Evolutionary conservation across 2,888 invertebrate genomes (phyloP).

Genomic region (Nemurella pictetii): DNA sequence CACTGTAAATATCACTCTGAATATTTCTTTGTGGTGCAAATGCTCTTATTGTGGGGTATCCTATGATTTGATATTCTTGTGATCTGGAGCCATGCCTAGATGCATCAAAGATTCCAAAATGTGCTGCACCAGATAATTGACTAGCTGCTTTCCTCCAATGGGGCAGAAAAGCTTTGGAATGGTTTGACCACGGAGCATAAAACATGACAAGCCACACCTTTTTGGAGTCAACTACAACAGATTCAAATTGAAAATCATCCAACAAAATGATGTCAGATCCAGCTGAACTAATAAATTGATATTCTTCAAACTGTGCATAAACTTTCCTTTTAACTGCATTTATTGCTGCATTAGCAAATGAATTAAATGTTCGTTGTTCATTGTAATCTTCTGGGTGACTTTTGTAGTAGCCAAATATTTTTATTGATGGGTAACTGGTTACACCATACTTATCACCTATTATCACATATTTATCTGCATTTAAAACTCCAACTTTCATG

Average conservation of each 20-base stretch:
- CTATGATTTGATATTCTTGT: conserved; percentile 81
- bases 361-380: conserved; percentile 82
- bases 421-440: conserved; percentile 93
- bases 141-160: conserved; percentile 95
- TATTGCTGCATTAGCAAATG: conserved; percentile 81
- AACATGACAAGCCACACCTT: conserved; percentile 98
- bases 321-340: conserved; percentile 74
- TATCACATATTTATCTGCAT: conserved; percentile 86
- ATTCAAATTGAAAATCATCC: conserved; percentile 95
- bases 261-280: conserved; percentile 79
- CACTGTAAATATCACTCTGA: conserved; percentile 84
- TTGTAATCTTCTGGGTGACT: conserved; percentile 80
- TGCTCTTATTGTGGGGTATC: conserved; percentile 95
- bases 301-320: conserved; percentile 67
- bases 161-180: conserved; percentile 94
- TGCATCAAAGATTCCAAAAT: conserved; percentile 94
- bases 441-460: conserved; percentile 80
- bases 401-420: conserved; percentile 88
- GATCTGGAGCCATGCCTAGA: conserved; percentile 86
- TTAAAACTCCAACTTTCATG: conserved; percentile 90
- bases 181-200: conserved; percentile 96
- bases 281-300: conserved; percentile 43
- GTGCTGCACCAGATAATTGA: conserved; percentile 93
- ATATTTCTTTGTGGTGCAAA: conserved; percentile 77
- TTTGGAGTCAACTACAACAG: conserved; percentile 85